Conservation (phyloP, 2,113 vertebrate species). For the Micromys minutus region DNA sequence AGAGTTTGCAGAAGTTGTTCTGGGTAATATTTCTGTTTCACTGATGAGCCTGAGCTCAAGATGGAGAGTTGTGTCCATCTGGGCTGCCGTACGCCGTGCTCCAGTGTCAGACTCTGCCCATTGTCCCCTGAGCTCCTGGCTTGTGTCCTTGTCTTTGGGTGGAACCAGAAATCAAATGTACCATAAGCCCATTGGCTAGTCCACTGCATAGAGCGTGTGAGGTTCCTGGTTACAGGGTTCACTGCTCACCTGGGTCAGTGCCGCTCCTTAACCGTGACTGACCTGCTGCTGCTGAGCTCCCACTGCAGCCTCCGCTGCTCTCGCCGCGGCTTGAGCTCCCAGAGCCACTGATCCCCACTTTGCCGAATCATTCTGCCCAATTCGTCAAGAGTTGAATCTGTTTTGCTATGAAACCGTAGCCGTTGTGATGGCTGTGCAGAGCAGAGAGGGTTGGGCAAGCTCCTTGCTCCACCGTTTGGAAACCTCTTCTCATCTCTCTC, state of each 20-base stretch:
- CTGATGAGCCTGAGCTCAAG: neutral
- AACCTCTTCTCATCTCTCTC: too few species aligned
- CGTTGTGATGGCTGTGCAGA: neutral
- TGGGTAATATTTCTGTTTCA: neutral
- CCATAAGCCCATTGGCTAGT: neutral
- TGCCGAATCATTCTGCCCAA: neutral
- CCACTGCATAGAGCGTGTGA: fast-evolving
- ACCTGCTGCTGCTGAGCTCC: neutral
- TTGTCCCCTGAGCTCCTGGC: neutral
- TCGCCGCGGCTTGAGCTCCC: neutral
- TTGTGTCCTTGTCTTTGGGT: neutral
- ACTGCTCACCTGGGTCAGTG: neutral
- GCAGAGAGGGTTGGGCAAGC: neutral
- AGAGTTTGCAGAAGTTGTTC: neutral
- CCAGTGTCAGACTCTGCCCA: neutral
- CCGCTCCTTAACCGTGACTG: neutral
- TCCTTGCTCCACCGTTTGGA: neutral
- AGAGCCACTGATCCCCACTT: neutral
- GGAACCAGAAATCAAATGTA: neutral
- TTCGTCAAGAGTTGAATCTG: neutral
- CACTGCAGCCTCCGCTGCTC: neutral
- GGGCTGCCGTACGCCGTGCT: fast-evolving
- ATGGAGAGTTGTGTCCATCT: fast-evolving
- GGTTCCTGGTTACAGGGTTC: neutral
- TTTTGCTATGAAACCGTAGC: neutral